Percentiles rank a stretch among this genome's conserved stretches.
Conservation (phyloP, 2,797 vertebrate genomes). For the Pseudochaenichthys georgianus region DNA sequence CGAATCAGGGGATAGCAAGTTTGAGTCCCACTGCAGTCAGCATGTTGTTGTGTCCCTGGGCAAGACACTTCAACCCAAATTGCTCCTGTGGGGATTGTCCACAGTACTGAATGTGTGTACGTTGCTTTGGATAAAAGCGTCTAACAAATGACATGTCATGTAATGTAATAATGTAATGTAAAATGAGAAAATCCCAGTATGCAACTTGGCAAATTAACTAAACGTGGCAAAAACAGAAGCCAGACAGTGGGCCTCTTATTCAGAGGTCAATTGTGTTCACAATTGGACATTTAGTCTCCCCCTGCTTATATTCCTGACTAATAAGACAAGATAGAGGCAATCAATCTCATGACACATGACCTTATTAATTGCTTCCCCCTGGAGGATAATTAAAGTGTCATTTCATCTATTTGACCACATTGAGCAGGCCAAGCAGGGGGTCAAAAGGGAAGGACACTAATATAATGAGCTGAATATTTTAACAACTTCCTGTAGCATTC, state of each 20-base stretch:
- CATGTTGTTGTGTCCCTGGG: no score
- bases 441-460: not conserved
- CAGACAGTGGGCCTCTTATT: not conserved
- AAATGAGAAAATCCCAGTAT: not conserved
- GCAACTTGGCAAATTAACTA: not conserved
- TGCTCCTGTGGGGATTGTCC: no score
- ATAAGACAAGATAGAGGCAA: not conserved
- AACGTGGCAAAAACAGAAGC: not conserved
- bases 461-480: not conserved
- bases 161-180: no score
- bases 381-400: slow-evolving; percentile 15
- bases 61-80: no score
- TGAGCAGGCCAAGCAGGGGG: not conserved
- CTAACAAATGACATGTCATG: no score
- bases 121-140: no score
- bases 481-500: not conserved
- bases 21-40: no score
- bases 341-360: slow-evolving; percentile 20
- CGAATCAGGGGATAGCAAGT: no score
- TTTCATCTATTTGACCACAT: slow-evolving; percentile 6
- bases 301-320: no score
- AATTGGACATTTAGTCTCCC: no score
- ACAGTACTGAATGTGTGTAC: no score
- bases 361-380: slow-evolving; percentile 25
- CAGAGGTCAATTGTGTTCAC: no score